Conservation (phyloP, 2,113 vertebrate species). For the Xenus cinereus region DNA sequence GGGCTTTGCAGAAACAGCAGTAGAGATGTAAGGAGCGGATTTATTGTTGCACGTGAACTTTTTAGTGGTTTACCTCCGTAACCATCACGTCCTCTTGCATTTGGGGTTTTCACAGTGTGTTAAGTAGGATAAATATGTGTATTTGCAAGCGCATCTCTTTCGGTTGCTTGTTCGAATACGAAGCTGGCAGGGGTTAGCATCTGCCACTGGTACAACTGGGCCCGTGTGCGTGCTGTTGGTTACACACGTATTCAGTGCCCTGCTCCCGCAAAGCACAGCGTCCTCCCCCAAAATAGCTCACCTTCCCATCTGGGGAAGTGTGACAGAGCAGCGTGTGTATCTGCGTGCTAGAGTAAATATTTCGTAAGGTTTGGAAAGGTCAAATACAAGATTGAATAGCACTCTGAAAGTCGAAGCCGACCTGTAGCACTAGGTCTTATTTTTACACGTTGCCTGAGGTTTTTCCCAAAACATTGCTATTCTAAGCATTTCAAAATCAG, state of each 20-base stretch:
- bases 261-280: background rate
- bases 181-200: background rate
- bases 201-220: background rate
- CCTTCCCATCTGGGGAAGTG: background rate
- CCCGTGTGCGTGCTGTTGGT: background rate
- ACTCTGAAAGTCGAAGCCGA: background rate
- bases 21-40: background rate
- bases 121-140: background rate
- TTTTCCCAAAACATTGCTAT: background rate
- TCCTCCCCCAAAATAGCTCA: background rate
- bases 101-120: background rate
- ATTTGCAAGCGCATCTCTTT: background rate
- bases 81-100: background rate
- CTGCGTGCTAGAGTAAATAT: background rate
- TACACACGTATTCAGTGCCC: background rate
- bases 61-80: background rate
- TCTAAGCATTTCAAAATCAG: background rate
- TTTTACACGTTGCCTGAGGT: background rate
- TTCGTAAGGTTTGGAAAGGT: background rate
- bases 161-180: background rate
- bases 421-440: background rate
- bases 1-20: background rate
- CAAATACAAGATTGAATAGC: background rate
- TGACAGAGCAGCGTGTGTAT: background rate
- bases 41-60: background rate